These are phyloP conservation scores for Damaliscus lunatus DNA, from an alignment of 2,113 vertebrate genomes.

Conservation along the genomic window DNA sequence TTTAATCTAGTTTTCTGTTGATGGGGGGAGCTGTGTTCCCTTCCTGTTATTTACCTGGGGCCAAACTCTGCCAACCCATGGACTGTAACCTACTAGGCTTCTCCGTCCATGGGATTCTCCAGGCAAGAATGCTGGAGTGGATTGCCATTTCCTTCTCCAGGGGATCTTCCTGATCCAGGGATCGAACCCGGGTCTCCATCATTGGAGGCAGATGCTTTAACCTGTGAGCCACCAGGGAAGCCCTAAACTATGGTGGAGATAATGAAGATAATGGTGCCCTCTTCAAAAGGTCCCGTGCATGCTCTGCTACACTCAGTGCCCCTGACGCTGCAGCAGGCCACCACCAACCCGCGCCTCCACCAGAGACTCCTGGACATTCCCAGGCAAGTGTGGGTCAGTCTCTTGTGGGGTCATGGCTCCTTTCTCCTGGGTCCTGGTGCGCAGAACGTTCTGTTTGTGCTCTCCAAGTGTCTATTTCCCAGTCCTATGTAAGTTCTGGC, in stretches of 20 bases:
- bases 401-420: not conserved
- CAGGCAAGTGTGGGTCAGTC: not conserved
- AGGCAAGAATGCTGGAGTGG: too few species aligned
- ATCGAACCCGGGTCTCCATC: too few species aligned
- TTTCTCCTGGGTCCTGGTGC: not conserved
- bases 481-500: not conserved
- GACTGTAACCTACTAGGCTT: too few species aligned
- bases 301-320: fast-evolving
- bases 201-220: too few species aligned
- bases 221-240: too few species aligned
- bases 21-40: not conserved
- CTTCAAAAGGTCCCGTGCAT: fast-evolving
- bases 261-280: not conserved
- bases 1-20: not conserved
- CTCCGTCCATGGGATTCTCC: too few species aligned
- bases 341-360: fast-evolving
- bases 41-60: not conserved
- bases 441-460: fast-evolving
- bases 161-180: too few species aligned
- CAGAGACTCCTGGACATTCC: not conserved
- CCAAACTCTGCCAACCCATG: too few species aligned
- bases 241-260: not conserved
- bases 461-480: not conserved
- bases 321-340: not conserved
- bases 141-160: too few species aligned